Evolutionary conservation across 2,797 vertebrate species (phyloP), one percentile per base, ranked within the genome.

Genomic region (Molossus molossus): DNA sequence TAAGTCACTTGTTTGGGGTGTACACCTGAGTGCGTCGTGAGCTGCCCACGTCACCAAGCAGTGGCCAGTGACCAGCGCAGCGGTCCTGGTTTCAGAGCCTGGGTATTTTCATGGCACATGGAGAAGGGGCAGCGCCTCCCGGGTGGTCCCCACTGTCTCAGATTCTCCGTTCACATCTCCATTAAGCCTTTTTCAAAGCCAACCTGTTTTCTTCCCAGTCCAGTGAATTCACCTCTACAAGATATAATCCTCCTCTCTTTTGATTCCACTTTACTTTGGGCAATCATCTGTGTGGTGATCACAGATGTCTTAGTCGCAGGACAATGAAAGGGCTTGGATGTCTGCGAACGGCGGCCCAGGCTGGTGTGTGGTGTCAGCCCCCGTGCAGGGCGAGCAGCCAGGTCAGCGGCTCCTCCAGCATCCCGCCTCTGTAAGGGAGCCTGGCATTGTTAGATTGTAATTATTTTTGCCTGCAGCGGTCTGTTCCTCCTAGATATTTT

Each of bases 381-480:
- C 70, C 53, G 64, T 15, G 45, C 62, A 83, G 75, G 58, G 40
- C 29, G 21, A 77, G 97, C 96, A 86, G 89, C 89, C 83, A 72
- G 95, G 83, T 98, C 97, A 98, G 96, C 93, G 96, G 95, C 84
- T 96, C 96, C 93, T 69, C 90, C 6, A 0, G 94, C 94, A 96
- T 84, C 67, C 95, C 53, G 4, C 50, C 94, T 88, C 97, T 97
- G 95, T 89, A 95, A 96, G 50, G 1, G 89, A 98, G 80, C 85
- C 93, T 88, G 94, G 69, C 76, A 81, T 97, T 95, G 95, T 97
- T 97, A 81, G 95, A 72, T 94, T 93, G 94, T 95, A 97, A 76
- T 97, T 97, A 97, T 97, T 97, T 97, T 97, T 97, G 97, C 95
- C 96, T 94, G 80, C 72, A 95, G 94, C 65, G 76, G 80, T 88